Base-by-base conservation (phyloP, 2,888 invertebrate species). In the Idaea straminata region DNA sequence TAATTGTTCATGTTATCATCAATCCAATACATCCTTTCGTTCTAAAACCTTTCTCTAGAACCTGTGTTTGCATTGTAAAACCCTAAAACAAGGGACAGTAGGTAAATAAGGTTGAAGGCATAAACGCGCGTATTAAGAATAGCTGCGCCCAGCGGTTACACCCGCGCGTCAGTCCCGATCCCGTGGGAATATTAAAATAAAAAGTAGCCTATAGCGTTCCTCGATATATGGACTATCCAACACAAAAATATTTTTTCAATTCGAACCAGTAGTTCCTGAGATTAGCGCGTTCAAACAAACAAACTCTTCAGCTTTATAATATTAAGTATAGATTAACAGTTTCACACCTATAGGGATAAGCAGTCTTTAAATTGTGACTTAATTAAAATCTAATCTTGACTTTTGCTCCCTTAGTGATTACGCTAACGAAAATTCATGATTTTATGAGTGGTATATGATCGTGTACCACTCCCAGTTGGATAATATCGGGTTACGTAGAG, bases 371-470 rank as follows among this genome's bases (percentile, higher is more conserved):
- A 74, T n/a, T n/a, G n/a, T n/a, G 76, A 74, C 77, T 79, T 80
- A 78, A 80, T 83, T 81, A 79, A 80, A 80, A 77, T 79, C 69
- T 79, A 77, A 81, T 79, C 74, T 77, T 72, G 76, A 73, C 73
- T 75, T 78, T 77, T 76, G 74, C 74, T 69, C 73, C 73, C 74
- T 72, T 68, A 66, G 64, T 72, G 74, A 76, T 72, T 69, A 64
- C 69, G 66, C 65, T 70, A 70, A 74, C 74, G 64, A 66, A 61
- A 72, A 68, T 69, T 70, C 70, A 72, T 71, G 69, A 76, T 76
- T 73, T 76, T 75, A 72, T 66, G 71, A 66, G 65, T 61, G 66
- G 69, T 68, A 69, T 70, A 63, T 66, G 63, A 67, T 68, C 68
- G 65, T 60, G 38, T 59, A 61, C 58, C 65, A 60, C 67, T 74